Conservation (phyloP, 2,113 vertebrate genomes). For the Dipodomys ordii region DNA sequence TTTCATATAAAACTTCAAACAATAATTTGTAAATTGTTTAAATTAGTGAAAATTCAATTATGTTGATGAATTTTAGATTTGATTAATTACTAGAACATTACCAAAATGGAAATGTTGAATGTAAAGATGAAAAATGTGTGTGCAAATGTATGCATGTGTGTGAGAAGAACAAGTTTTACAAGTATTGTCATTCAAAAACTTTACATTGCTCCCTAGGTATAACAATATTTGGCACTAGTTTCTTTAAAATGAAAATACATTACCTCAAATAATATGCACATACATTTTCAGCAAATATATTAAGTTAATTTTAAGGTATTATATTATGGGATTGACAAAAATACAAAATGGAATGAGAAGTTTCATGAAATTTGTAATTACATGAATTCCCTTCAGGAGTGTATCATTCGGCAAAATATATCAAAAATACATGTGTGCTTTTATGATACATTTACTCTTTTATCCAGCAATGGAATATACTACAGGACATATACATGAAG, state of each 20-base stretch:
- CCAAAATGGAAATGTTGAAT: background rate
- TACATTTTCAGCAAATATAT: background rate
- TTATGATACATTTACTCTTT: background rate
- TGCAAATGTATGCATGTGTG: no score
- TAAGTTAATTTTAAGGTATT: background rate
- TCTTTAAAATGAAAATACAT: slow-evolving; percentile 47
- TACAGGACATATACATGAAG: background rate
- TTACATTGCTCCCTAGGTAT: background rate
- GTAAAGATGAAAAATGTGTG: no score
- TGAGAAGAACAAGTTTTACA: background rate
- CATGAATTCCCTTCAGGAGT: background rate
- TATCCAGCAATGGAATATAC: background rate
- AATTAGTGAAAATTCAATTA: background rate
- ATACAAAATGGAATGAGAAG: background rate
- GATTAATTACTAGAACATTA: background rate
- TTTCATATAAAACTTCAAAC: background rate
- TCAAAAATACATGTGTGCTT: background rate
- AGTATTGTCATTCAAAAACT: background rate
- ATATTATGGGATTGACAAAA: background rate
- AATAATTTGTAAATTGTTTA: background rate
- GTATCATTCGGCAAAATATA: background rate
- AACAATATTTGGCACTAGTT: background rate
- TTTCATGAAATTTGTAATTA: background rate
- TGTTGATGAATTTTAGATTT: background rate
- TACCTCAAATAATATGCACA: slow-evolving; percentile 21